Evolutionary conservation across 2,113 vertebrate genomes (phyloP).

Genomic region (Rhinogobius similis): DNA sequence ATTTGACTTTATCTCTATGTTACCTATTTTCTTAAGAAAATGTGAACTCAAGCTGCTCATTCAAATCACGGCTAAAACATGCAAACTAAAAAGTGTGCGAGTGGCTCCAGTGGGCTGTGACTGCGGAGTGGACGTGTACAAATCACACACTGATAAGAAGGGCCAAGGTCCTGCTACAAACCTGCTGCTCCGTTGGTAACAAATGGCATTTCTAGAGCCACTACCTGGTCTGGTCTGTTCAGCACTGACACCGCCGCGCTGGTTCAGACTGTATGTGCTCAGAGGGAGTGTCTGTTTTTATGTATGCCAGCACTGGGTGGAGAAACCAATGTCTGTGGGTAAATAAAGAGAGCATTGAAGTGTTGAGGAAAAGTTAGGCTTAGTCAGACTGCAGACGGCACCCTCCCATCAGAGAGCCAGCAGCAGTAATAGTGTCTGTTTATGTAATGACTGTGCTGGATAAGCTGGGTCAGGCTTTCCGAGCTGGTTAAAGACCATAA

Average conservation of each 20-base stretch:
- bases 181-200: background rate
- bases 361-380: slow-evolving; percentile 41
- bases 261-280: slow-evolving; percentile 23
- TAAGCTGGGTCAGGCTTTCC: slow-evolving; percentile 16
- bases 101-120: slow-evolving; percentile 18
- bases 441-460: slow-evolving; percentile 23
- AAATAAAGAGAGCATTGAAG: slow-evolving; percentile 73
- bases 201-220: background rate
- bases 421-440: slow-evolving; percentile 13
- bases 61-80: slow-evolving; percentile 49
- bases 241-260: background rate
- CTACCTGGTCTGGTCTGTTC: background rate
- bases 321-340: slow-evolving; percentile 53
- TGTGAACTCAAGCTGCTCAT: background rate
- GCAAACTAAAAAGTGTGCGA: slow-evolving; percentile 55
- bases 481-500: background rate
- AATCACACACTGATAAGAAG: slow-evolving; percentile 47
- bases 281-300: slow-evolving; percentile 70
- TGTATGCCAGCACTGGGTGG: slow-evolving; percentile 64
- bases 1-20: background rate
- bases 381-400: slow-evolving; percentile 46
- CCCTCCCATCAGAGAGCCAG: slow-evolving; percentile 36
- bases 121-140: background rate
- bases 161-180: slow-evolving; percentile 41
- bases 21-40: slow-evolving; percentile 3